Evolutionary conservation across 2,113 vertebrate genomes (phyloP), one percentile per base, ranked within the genome.

Genomic region (Polypterus bichir): DNA sequence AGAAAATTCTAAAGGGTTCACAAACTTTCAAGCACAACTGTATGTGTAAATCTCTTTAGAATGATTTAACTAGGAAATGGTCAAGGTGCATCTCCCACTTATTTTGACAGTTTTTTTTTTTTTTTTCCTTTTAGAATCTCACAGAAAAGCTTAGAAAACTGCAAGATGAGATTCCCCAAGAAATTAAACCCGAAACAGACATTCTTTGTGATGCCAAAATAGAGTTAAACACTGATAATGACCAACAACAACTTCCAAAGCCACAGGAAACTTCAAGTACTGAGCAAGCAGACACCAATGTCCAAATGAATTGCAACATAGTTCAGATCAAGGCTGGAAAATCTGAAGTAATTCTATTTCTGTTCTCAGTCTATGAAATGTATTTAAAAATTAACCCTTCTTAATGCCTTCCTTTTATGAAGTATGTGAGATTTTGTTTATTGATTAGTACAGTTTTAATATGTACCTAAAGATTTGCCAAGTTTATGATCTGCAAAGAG

Each of bases 311-410:
- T 83, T 89, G 92, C 70, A 74, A 89, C 81, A 86, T 90, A 68
- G 87, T 99, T 68, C 95, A 99, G 74, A 99, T 98, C 81, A 88
- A 89, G 77, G 96, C 95, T 69, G 83, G 88, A 70, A 99, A 96
- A 83, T 89, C 91, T 72, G 94, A 99, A 91, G 96, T 97, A 83
- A 89, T 83, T 47, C 46, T 63, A 49, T 11, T 54, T 44, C 44
- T 4, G 3, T 47, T 47, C 27, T 27, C 27, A 27, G 27, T 27
- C 27, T 27, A 27, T 27, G 27, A 27, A 27, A 27, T 27, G 27
- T 27, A 27, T 27, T 27, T 27, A 27, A 27, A 27, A 27, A 27
- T 27, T 27, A 27, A 27, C 27, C 27, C 27, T 27, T 27, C 27
- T 27, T 2, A 27, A 27, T 27, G 27, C 27, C 27, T 27, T 27